Conservation (phyloP, 2,113 vertebrate genomes). For the Amblyornis subalaris region DNA sequence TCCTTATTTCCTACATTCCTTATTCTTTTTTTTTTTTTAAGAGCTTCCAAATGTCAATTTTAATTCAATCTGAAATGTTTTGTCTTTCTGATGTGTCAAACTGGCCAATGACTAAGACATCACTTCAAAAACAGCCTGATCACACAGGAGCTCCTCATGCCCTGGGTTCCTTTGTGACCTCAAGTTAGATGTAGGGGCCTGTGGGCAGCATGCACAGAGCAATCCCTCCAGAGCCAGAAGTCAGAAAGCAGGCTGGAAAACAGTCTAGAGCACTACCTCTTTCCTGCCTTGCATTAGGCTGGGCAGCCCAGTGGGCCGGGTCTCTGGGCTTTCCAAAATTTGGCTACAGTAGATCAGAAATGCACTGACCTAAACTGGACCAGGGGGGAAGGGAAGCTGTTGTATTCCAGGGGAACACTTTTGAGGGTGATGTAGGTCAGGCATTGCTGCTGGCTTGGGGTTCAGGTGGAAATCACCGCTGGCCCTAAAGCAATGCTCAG, state of each 20-base stretch:
- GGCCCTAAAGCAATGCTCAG: not conserved
- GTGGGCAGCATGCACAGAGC: not conserved
- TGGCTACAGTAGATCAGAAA: not conserved
- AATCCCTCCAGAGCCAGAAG: not conserved
- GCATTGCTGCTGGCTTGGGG: not conserved
- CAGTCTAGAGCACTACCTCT: not conserved
- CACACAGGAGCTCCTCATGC: not conserved
- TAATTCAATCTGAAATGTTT: not conserved
- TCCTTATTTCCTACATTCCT: not conserved
- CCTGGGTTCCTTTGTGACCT: not conserved
- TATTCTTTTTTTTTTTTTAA: not conserved
- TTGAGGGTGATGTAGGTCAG: not conserved
- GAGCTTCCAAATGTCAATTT: not conserved
- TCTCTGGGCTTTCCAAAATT: not conserved
- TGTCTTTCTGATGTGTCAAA: not conserved
- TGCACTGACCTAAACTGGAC: accelerated
- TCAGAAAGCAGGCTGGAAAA: not conserved
- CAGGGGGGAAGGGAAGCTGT: not conserved
- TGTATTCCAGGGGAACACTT: not conserved
- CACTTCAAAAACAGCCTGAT: not conserved
- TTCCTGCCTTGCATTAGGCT: not conserved
- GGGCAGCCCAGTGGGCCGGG: not conserved
- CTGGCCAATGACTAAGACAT: not conserved
- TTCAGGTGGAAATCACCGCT: not conserved
- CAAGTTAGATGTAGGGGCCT: not conserved